phyloP scores from a whole-genome alignment of 2,113 vertebrate genomes.

The Papio anubis region DNA sequence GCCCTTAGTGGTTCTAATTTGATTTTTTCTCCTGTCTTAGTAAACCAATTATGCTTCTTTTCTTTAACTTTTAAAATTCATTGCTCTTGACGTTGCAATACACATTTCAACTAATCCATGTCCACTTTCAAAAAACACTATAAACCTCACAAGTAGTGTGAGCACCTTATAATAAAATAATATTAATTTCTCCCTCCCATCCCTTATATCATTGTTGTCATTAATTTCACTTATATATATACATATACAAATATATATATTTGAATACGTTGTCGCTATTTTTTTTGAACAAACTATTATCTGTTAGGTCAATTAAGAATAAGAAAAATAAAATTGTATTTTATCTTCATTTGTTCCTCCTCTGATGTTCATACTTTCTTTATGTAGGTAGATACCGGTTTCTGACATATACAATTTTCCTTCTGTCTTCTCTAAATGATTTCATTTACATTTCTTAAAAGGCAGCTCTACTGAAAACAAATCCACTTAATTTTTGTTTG shows the following conservation, averaged over 20 bases:
- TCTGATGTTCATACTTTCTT: background rate
- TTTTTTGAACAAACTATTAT: background rate
- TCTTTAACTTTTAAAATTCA: background rate
- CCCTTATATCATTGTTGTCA: background rate
- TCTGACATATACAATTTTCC: background rate
- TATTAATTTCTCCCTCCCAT: background rate
- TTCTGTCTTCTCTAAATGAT: background rate
- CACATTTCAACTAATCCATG: background rate
- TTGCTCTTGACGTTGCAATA: background rate
- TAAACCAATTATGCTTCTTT: background rate
- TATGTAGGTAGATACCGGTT: background rate
- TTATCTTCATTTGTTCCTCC: background rate
- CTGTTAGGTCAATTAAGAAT: background rate
- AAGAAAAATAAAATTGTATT: too few species aligned
- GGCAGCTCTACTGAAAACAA: background rate
- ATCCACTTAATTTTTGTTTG: background rate
- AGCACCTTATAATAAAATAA: background rate
- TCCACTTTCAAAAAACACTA: background rate
- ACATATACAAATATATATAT: background rate
- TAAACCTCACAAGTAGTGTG: background rate
- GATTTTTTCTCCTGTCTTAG: background rate
- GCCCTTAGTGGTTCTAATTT: background rate
- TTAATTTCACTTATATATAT: background rate
- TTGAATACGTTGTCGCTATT: background rate
- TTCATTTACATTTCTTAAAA: background rate